Evolutionary conservation across 2,113 vertebrate species (phyloP).

Genomic region (Paraplagusia blochii): DNA sequence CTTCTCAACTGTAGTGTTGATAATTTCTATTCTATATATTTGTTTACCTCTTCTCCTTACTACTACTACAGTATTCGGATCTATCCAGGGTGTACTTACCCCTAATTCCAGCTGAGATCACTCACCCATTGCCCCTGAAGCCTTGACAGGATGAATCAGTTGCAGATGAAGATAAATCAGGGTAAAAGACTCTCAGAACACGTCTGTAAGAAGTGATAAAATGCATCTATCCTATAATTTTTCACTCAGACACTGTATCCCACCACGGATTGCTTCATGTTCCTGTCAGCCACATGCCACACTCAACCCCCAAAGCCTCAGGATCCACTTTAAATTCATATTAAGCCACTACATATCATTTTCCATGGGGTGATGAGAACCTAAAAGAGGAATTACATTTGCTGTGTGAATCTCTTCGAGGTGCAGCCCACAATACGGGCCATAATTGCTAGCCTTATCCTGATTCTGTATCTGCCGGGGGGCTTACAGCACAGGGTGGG

Average conservation of each 20-base stretch:
- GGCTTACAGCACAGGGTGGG: conserved; percentile 25
- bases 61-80: too few species aligned
- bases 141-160: not conserved
- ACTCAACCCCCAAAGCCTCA: not conserved
- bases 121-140: too few species aligned
- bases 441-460: conserved; percentile 25
- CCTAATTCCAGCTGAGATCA: too few species aligned
- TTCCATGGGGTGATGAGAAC: not conserved
- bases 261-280: conserved; percentile 8
- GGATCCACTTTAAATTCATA: conserved; percentile 12
- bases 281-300: conserved; percentile 13
- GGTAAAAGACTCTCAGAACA: not conserved
- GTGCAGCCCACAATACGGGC: conserved; percentile 34
- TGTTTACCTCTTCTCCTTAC: too few species aligned
- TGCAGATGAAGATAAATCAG: not conserved
- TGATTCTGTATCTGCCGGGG: not conserved
- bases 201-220: not conserved
- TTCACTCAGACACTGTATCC: conserved; percentile 4
- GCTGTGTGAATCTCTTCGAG: too few species aligned
- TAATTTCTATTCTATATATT: too few species aligned
- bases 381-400: not conserved
- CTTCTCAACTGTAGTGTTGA: too few species aligned
- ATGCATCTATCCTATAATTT: not conserved
- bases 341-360: not conserved
- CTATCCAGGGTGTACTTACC: too few species aligned